phyloP scores from a whole-genome alignment of 2,113 vertebrate genomes.

The Verasper variegatus region DNA sequence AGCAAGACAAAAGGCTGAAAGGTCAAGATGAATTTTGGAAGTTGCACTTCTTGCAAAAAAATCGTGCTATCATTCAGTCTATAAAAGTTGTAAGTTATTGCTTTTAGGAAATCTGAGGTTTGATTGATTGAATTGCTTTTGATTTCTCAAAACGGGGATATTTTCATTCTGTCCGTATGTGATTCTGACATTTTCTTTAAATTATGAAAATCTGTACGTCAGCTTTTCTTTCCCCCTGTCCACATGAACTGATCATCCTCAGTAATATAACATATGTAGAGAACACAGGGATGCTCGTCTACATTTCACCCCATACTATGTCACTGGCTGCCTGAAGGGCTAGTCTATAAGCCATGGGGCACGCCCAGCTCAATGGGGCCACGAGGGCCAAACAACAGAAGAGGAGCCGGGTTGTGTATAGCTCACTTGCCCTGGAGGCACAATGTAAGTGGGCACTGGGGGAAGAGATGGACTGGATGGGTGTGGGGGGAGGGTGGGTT shows the following conservation, averaged over 20 bases:
- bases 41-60: neutral
- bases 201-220: neutral
- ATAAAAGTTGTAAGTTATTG: neutral
- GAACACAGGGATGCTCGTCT: neutral
- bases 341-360: conserved; percentile 44
- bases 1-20: conserved; percentile 14
- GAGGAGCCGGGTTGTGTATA: conserved; percentile 39
- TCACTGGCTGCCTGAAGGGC: conserved; percentile 31
- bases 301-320: conserved; percentile 31
- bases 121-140: neutral
- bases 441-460: conserved; percentile 58
- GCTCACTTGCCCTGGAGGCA: conserved; percentile 58
- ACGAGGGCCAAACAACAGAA: conserved; percentile 45
- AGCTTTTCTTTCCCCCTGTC: neutral
- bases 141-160: neutral
- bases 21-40: neutral
- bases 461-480: conserved; percentile 29
- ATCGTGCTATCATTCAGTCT: neutral
- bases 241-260: neutral
- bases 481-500: conserved; percentile 2
- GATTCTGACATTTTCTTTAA: no score
- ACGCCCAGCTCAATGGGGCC: conserved; percentile 19
- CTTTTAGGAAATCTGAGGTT: neutral
- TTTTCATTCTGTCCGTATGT: neutral
- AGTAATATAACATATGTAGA: neutral